Evolutionary conservation across 2,888 invertebrate species (phyloP).

Genomic region (Acleris cristana): DNA sequence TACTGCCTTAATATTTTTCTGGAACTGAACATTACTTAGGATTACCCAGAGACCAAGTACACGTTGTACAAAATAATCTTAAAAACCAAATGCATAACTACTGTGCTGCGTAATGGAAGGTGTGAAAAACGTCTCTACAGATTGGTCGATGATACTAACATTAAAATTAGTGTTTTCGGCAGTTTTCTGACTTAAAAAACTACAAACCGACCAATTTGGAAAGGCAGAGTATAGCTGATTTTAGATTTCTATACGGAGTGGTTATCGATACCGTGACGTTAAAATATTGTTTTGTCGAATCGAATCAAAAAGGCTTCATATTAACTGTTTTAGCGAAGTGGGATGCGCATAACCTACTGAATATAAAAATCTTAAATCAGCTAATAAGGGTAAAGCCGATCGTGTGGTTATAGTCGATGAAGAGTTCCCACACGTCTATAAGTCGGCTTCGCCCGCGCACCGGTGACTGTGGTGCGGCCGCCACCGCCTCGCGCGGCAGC

Average conservation of each 20-base stretch:
- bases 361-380: conserved; percentile 29
- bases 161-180: no score
- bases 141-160: conserved; percentile 5
- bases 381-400: conserved; percentile 25
- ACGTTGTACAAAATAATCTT: background rate
- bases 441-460: conserved; percentile 10
- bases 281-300: conserved; percentile 2
- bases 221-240: conserved; percentile 12
- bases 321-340: conserved; percentile 9
- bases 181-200: background rate
- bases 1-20: no score
- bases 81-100: background rate
- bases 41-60: no score
- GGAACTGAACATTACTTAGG: no score
- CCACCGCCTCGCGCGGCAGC: conserved; percentile 29
- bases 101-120: conserved; percentile 25
- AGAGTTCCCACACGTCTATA: background rate
- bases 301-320: background rate
- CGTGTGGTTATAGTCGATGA: conserved; percentile 12
- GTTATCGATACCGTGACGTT: conserved; percentile 14
- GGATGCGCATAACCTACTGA: background rate
- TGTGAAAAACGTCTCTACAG: conserved; percentile 16
- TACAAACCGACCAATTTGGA: conserved; percentile 16
- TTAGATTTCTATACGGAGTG: conserved; percentile 6
- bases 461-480: conserved; percentile 30